phyloP scores from a whole-genome alignment of 35 echinoderm and acorn worm species.

The Apostichopus californicus region DNA sequence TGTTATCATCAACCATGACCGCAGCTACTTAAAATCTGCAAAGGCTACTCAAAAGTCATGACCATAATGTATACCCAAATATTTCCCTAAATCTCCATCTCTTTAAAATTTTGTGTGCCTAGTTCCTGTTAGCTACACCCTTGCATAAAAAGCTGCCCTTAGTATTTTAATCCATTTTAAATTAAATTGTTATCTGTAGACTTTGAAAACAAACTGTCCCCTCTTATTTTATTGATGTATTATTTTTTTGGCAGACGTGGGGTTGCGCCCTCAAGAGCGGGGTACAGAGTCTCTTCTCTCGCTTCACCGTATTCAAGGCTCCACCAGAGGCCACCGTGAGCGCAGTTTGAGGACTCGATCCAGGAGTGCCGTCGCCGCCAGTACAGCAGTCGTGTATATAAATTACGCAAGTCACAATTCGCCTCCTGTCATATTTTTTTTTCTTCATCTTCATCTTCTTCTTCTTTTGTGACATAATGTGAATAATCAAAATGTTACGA shows the following conservation, averaged over 20 bases:
- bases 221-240: background rate
- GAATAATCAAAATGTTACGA: background rate
- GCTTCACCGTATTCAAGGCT: conserved; percentile 56
- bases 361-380: background rate
- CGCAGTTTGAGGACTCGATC: conserved; percentile 58
- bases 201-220: background rate
- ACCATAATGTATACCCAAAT: no score
- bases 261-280: conserved; percentile 88
- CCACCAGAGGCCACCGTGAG: conserved; percentile 73
- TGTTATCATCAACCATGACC: no score
- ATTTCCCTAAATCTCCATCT: no score
- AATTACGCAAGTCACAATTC: conserved; percentile 27
- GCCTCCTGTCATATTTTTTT: background rate
- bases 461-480: background rate
- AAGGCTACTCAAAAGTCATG: no score
- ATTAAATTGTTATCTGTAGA: no score
- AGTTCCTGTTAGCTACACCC: no score
- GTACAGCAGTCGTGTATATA: conserved; percentile 16
- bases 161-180: no score
- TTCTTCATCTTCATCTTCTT: background rate
- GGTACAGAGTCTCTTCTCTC: conserved; percentile 77
- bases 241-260: conserved; percentile 77
- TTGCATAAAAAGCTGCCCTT: no score
- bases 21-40: no score
- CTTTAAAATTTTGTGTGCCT: no score